Evolutionary conservation across 2,797 vertebrate species (phyloP), one percentile per base, ranked within the genome.

Genomic region (Danio tinwini): DNA sequence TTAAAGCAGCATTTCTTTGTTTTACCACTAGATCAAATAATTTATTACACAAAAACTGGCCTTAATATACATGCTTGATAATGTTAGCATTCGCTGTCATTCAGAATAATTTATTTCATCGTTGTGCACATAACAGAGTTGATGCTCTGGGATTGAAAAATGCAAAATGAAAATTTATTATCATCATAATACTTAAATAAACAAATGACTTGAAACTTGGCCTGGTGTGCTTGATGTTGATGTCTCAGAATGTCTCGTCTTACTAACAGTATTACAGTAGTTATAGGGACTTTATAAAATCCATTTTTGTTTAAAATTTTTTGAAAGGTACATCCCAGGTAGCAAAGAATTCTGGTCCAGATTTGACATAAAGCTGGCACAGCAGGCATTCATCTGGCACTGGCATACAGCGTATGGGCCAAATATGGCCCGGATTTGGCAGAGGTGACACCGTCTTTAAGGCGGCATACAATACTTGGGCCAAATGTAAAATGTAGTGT

Each of bases 61-160:
- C 96, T 98, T 98, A 97, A 97, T 93, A 89, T 83, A 94, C 87
- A 93, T 92, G 94, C 94, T 96, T 96, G 93, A 96, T 91, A 95
- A 95, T 94, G 94, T 93, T 91, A 93, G 91, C 86, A 90, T 91
- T 91, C 89, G 88, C 92, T 92, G 93, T 91, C 86, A 88, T 94
- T 95, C 91, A 88, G 94, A 91, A 96, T 97, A 95, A 96, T 96
- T 96, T 97, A 96, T 96, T 97, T 94, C 94, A 95, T 90, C 90
- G 91, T 91, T 90, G 91, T 95, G 94, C 94, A 95, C 95, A 97
- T 94, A 92, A 92, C 89, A 89, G 87, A 85, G 87, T 85, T 91
- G 92, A 91, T 93, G 93, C 94, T 91, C 95, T 95, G 91, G 94
- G 91, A 89, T 86, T 94, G 84, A 92, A 88, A 93, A 95, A 95